Evolutionary conservation across 1,140 invertebrate species (phyloP).

Genomic region (Dendroctonus ponderosae): DNA sequence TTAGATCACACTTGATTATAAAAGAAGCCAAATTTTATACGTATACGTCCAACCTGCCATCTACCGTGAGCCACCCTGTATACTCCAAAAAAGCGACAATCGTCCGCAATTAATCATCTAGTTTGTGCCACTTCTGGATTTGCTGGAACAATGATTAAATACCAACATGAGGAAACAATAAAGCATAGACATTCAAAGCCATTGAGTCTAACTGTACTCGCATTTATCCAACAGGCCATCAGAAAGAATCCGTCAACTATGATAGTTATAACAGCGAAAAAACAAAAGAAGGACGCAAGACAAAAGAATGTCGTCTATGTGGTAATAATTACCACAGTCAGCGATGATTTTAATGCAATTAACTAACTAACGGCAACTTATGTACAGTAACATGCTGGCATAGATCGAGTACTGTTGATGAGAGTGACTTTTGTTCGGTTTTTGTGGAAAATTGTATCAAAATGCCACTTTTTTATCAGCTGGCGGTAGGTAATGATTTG

Average conservation of each 20-base stretch:
- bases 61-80: too few relatives aligned
- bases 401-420: background rate
- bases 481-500: too few relatives aligned
- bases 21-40: too few relatives aligned
- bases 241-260: background rate
- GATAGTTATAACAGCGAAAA: background rate
- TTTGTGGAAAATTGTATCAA: too few relatives aligned
- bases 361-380: slow-evolving; percentile 7
- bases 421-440: too few relatives aligned
- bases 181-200: background rate
- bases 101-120: too few relatives aligned
- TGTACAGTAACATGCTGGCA: slow-evolving; percentile 7
- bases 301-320: slow-evolving; percentile 4
- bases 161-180: background rate
- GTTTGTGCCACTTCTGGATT: too few relatives aligned
- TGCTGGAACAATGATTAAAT: background rate
- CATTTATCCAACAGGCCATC: background rate
- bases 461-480: too few relatives aligned
- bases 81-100: too few relatives aligned
- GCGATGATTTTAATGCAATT: slow-evolving; percentile 13
- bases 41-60: too few relatives aligned
- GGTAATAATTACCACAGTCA: background rate
- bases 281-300: slow-evolving; percentile 3
- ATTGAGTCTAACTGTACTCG: background rate
- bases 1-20: too few relatives aligned